Base-by-base conservation (phyloP, 2,888 invertebrate genomes). In the Pyrocoelia pectoralis region DNA sequence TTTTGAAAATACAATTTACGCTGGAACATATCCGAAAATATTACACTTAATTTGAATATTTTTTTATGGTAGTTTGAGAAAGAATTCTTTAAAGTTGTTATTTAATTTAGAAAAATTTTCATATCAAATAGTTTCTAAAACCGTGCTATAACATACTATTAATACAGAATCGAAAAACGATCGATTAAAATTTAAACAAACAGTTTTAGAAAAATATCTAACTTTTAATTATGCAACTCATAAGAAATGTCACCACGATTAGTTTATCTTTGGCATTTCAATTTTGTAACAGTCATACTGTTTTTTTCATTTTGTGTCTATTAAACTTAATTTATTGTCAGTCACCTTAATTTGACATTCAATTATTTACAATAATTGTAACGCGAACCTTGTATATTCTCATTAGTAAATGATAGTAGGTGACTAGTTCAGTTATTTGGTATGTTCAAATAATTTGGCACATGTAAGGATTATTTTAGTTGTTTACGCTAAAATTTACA, bases 301-400 rank as follows among this genome's bases (percentile, higher is more conserved):
- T 60, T 49, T 49, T 24, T 46, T 48, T 33, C 29, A 41, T 33
- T 54, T 33, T 53, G 17, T n/a, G 58, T 54, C 53, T 59, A 59
- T 59, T 46, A 60, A 55, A 60, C 29, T 17, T 65, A 61, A 68
- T 76, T 80, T 80, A 79, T 79, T 79, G 79, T 79, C 79, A 77
- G 77, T 77, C 78, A 78, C 76, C 77, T 74, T 79, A 76, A 77
- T 77, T 79, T 79, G 77, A 78, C 76, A 75, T 66, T 68, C 66
- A 71, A 66, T 67, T 71, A 71, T 72, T 68, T 72, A 68, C 71
- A 69, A 61, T 66, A 61, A 63, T 67, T 67, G 61, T 52, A 58
- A 54, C 33, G 38, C 57, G 46, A 59, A n/a, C 59, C 53, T 49
- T 18, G 18, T 58, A 29, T 46, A 50, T 5, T 55, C 54, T n/a